Base-by-base conservation (phyloP, 2,888 invertebrate species). In the Nycteola revayana region DNA sequence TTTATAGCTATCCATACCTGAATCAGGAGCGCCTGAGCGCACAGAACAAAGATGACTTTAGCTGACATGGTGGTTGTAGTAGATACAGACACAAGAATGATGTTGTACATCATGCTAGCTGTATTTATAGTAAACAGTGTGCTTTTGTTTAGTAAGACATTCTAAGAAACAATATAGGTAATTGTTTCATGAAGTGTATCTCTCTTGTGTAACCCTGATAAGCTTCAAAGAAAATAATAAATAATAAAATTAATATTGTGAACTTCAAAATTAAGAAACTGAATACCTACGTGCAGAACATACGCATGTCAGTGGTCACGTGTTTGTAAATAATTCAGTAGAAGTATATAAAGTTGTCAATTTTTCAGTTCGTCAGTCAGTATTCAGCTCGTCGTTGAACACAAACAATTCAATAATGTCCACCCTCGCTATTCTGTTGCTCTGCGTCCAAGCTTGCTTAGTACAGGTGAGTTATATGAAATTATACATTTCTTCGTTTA, bases 401-500 rank as follows among this genome's bases (percentile, higher is more conserved):
- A 30, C 28, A 18, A 14, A 25, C n/a, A 14, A 10, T 9, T 14
- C 29, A 35, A 39, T 7, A n/a, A 48, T 48, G 48, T 32, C 35
- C 25, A 33, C 46, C 32, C 36, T 46, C 22, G 36, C 42, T 9
- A 9, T 49, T 9, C 20, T 54, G 7, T 32, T 57, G 14, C 35
- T 54, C 27, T 52, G 52, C 48, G 34, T 50, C 27, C 36, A 36
- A 31, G 31, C 31, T 24, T 36, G 31, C 24, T 24, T 36, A n/a
- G 21, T 40, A 7, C 31, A 44, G 44, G 44, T 40, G 25, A 26
- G 23, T 27, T 1, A 27, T 14, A 14, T 14, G 2, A 3, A 14
- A 14, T 14, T 14, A 14, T 3, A 3, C 5, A 3, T 14, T 2
- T 14, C 5, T 14, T 3, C 5, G 5, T 3, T 14, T 14, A 5